phyloP scores from a whole-genome alignment of 2,113 vertebrate genomes.

The Boleophthalmus pectinirostris region DNA sequence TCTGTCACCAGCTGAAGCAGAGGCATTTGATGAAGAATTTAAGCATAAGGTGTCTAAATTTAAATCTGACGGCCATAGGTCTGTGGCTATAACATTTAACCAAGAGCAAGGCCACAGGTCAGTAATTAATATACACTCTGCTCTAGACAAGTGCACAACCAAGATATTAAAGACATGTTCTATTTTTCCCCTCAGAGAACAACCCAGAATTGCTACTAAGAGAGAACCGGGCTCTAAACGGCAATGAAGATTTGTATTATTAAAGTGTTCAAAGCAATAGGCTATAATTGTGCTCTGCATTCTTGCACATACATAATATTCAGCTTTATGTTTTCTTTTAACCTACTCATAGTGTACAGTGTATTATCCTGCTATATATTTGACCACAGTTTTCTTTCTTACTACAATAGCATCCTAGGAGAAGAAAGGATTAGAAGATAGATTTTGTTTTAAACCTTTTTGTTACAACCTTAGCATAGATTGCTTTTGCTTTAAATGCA shows the following conservation, averaged over 20 bases:
- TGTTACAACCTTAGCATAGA: background rate
- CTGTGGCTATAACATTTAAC: slow-evolving; percentile 44
- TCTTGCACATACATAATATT: slow-evolving; percentile 4
- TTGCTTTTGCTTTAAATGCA: background rate
- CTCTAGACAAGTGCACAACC: slow-evolving; percentile 7
- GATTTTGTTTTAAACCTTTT: background rate
- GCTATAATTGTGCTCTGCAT: slow-evolving; percentile 22
- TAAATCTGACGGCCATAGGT: slow-evolving; percentile 56
- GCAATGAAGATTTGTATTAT: slow-evolving; percentile 66
- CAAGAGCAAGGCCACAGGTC: slow-evolving; percentile 76
- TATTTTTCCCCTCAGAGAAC: slow-evolving; percentile 72
- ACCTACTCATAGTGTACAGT: background rate
- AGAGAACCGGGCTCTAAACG: slow-evolving; percentile 71
- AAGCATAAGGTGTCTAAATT: slow-evolving; percentile 83
- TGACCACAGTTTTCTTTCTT: background rate
- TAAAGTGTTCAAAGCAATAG: slow-evolving; percentile 35
- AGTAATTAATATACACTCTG: slow-evolving; percentile 26
- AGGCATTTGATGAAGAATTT: slow-evolving; percentile 89
- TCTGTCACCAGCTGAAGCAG: slow-evolving; percentile 82
- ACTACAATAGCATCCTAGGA: background rate
- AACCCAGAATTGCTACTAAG: slow-evolving; percentile 46
- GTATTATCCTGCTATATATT: background rate
- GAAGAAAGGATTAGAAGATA: background rate
- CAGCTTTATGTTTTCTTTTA: background rate
- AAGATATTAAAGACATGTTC: slow-evolving; percentile 12